A percentile compares a stretch with the other conserved stretches of the same genome.
These are phyloP conservation scores for Calliphora vomitoria DNA, from an alignment of 2,888 invertebrate species.

Conservation along the genomic window DNA sequence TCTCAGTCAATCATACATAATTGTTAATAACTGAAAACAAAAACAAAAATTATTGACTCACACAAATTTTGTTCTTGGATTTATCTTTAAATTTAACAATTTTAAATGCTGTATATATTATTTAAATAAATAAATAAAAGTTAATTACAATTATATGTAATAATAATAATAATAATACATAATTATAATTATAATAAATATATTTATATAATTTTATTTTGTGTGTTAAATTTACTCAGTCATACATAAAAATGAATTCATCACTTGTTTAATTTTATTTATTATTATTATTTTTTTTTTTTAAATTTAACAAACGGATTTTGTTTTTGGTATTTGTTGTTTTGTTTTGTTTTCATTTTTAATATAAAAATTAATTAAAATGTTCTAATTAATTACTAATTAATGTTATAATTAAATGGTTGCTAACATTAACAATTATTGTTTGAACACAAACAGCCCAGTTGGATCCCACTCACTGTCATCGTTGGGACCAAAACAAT, in stretches of 20 bases:
- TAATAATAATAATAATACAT: constrained; percentile 11
- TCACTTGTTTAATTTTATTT: constrained; percentile 63
- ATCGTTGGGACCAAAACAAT: constrained; percentile 91
- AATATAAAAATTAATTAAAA: constrained; percentile 74
- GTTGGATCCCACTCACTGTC: constrained; percentile 89
- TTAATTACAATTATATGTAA: constrained; percentile 38
- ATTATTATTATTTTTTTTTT: constrained; percentile 35
- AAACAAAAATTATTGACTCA: constrained; percentile 3
- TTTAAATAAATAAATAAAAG: constrained; percentile 48
- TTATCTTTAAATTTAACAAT: constrained; percentile 17
- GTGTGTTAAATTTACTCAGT: constrained; percentile 74
- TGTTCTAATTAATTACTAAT: constrained; percentile 72
- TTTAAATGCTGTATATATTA: constrained; percentile 62
- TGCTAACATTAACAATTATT: constrained; percentile 80
- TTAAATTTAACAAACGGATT: constrained; percentile 58
- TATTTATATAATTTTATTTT: constrained; percentile 59
- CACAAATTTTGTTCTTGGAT: background rate
- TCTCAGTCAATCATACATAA: constrained; percentile 29
- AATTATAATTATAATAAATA: constrained; percentile 46
- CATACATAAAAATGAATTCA: constrained; percentile 74
- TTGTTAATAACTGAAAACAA: background rate
- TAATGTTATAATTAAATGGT: constrained; percentile 72
- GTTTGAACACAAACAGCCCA: constrained; percentile 85
- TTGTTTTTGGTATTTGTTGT: constrained; percentile 46
- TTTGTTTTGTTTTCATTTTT: constrained; percentile 59